Base-by-base conservation (phyloP, 2,888 invertebrate genomes). In the Cremastobaeus sp. region DNA sequence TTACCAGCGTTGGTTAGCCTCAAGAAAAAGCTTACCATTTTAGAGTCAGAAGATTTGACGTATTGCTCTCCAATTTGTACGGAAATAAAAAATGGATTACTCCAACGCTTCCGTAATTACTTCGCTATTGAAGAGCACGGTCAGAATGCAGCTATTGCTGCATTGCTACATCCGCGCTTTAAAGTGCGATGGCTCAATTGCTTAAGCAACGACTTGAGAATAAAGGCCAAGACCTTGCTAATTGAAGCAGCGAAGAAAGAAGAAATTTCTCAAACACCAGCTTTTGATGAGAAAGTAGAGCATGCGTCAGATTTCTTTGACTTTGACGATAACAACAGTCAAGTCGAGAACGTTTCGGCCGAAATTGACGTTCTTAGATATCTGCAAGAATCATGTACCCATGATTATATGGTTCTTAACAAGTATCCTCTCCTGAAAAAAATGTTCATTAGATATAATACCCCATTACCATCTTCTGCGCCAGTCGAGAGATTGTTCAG, bases 1-100 rank as follows among this genome's bases (percentile, higher is more conserved):
- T 14, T 64, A 8, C 64, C 64, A 12, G 45, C 50, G 1, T 20
- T 64, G 12, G 2, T 64, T 8, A 9, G 1, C 8, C n/a, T 62
- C 15, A 17, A 11, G 9, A 62, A 39, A 18, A 6, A 62, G 39
- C 39, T 62, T n/a, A n/a, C 1, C 0, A n/a, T 3, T 9, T 8
- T 60, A 6, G 8, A 15, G 14, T 4, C 0, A 4, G 32, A 55
- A 30, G 20, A 55, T 12, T 18, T 55, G 2, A 1, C 4, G 2
- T 14, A 62, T 32, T 62, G 48, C 28, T 9, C 12, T n/a, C 48
- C 50, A n/a, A 14, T 62, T 14, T 6, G 25, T n/a, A 25, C 12
- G 5, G 37, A n/a, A n/a, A n/a, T n/a, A n/a, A n/a, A n/a, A n/a
- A n/a, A n/a, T n/a, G n/a, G n/a, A n/a, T n/a, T n/a, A n/a, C n/a